A percentile compares a stretch with the other conserved stretches of the same genome.
Conservation (phyloP, 2,888 invertebrate genomes). For the Ditula angustiorana region DNA sequence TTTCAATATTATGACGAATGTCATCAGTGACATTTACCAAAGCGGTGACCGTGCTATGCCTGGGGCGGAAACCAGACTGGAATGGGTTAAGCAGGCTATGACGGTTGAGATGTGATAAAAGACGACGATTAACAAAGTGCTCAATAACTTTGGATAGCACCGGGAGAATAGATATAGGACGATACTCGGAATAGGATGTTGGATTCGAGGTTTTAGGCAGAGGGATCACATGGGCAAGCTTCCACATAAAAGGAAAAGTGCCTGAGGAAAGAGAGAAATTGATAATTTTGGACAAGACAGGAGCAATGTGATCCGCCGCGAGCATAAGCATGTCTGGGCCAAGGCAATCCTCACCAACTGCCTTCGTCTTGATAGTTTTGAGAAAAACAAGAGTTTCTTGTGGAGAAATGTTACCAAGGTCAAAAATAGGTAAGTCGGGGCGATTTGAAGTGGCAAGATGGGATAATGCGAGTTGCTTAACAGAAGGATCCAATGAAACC, state of each 20-base stretch:
- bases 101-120: too few species aligned
- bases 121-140: too few species aligned
- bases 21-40: too few species aligned
- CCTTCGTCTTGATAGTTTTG: not conserved
- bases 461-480: not conserved
- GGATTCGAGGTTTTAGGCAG: slow-evolving; percentile 31
- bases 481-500: not conserved
- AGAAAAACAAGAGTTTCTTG: not conserved
- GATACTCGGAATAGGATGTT: slow-evolving; percentile 22
- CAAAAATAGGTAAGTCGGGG: not conserved
- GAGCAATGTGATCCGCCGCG: not conserved
- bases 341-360: slow-evolving; percentile 7
- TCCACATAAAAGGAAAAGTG: slow-evolving; percentile 33
- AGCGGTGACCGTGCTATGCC: too few species aligned
- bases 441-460: not conserved
- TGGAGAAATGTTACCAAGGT: not conserved
- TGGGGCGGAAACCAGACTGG: too few species aligned
- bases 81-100: too few species aligned
- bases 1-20: too few species aligned
- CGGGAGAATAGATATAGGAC: slow-evolving; percentile 40
- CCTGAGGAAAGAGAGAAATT: slow-evolving; percentile 32
- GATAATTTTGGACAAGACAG: slow-evolving; percentile 27
- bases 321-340: slow-evolving; percentile 10
- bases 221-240: slow-evolving; percentile 35
- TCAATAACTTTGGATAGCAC: too few species aligned